Evolutionary conservation across 1,140 invertebrate genomes (phyloP).

Genomic region (Gyrodactylus bullatarudis): DNA sequence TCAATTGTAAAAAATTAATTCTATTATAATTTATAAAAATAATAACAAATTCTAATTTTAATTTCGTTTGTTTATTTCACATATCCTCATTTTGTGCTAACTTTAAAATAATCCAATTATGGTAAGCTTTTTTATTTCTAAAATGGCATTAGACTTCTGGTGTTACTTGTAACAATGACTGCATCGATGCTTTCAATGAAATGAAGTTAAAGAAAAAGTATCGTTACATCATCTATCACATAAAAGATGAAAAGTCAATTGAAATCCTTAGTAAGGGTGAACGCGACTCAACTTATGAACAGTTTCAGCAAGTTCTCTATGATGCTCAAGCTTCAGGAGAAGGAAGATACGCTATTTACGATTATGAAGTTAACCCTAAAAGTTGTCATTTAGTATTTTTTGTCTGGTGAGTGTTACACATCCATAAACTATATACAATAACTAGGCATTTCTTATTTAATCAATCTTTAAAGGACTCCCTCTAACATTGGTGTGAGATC

Average conservation of each 20-base stretch:
- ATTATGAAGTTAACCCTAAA: not conserved
- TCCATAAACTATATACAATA: too few relatives aligned
- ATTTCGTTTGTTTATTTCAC: too few relatives aligned
- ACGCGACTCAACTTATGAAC: not conserved
- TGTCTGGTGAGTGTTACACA: not conserved
- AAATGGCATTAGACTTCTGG: not conserved
- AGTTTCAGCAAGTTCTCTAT: not conserved
- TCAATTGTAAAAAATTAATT: too few relatives aligned
- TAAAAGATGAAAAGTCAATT: not conserved
- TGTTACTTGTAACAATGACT: not conserved
- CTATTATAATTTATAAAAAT: too few relatives aligned
- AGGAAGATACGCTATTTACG: not conserved
- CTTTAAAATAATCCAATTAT: too few relatives aligned
- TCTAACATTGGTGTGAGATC: not conserved
- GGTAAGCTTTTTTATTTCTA: too few relatives aligned
- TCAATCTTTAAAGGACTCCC: not conserved
- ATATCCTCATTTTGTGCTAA: too few relatives aligned
- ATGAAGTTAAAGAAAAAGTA: not conserved
- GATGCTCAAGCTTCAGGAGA: not conserved
- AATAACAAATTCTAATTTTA: too few relatives aligned
- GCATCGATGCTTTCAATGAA: not conserved
- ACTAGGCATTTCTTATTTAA: too few relatives aligned
- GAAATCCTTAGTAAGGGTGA: not conserved
- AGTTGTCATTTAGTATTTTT: slow-evolving; percentile 2
- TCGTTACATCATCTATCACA: not conserved